Evolutionary conservation across 1,140 invertebrate species (phyloP).

Genomic region (Capitella teleta): DNA sequence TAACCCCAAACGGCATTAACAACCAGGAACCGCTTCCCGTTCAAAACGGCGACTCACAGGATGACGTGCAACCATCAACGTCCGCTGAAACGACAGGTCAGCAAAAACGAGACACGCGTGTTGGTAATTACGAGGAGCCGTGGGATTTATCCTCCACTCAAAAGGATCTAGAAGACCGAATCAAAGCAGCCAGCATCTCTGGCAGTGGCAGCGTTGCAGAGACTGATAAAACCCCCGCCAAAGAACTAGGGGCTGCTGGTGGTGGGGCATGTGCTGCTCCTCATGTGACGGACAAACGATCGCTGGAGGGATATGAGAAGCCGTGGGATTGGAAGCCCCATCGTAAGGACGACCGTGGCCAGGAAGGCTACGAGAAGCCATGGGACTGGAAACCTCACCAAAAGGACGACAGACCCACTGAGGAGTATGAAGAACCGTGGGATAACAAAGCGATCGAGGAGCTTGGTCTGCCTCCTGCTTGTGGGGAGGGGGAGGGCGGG

Average conservation of each 20-base stretch:
- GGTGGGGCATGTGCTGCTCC: neutral
- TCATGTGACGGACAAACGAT: slow-evolving; percentile 6
- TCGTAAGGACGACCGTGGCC: slow-evolving; percentile 8
- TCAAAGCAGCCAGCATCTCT: neutral
- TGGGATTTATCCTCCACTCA: slow-evolving; percentile 7
- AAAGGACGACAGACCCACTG: slow-evolving; percentile 8
- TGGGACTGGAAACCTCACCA: slow-evolving; percentile 14
- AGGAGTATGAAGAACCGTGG: slow-evolving; percentile 13
- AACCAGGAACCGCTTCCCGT: neutral
- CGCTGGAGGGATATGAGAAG: slow-evolving; percentile 11
- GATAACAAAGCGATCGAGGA: slow-evolving; percentile 10
- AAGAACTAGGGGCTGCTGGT: neutral
- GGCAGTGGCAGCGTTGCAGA: neutral
- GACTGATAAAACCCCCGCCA: too few species aligned
- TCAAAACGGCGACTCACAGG: neutral
- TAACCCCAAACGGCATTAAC: too few species aligned
- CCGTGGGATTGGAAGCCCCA: slow-evolving; percentile 12
- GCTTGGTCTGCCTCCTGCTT: slow-evolving; percentile 4
- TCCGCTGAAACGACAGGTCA: neutral
- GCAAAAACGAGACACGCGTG: neutral
- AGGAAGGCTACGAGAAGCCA: slow-evolving; percentile 2
- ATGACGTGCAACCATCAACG: neutral
- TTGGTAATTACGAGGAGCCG: slow-evolving; percentile 10
- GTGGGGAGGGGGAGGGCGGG: slow-evolving; percentile 1
- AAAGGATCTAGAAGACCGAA: slow-evolving; percentile 6